Conservation (phyloP, 1,140 invertebrate genomes). For the Physella acuta region DNA sequence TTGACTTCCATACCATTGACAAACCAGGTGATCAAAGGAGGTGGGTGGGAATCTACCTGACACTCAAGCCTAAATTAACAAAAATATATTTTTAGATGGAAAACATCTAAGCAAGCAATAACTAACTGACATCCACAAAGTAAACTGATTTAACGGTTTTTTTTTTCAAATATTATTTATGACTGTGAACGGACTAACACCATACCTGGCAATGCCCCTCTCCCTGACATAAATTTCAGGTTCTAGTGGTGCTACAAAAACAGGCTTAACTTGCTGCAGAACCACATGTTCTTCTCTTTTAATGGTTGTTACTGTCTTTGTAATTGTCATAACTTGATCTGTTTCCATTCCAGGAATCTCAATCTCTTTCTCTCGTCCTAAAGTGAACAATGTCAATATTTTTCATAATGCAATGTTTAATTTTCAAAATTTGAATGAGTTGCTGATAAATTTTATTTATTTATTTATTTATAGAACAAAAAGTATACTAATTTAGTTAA, state of each 20-base stretch:
- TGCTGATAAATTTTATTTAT: too few relatives aligned
- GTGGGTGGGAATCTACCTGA: conserved; percentile 51
- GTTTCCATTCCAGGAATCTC: conserved; percentile 35
- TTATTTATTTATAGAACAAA: too few relatives aligned
- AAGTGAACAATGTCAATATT: too few relatives aligned
- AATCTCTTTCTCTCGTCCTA: conserved; percentile 47
- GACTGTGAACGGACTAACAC: background rate
- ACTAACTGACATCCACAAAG: background rate
- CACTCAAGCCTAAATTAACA: conserved; percentile 50
- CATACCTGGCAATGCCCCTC: conserved; percentile 54
- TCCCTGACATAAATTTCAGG: conserved; percentile 55
- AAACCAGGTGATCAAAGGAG: conserved; percentile 56
- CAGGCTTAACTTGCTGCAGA: conserved; percentile 43
- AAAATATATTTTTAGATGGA: background rate
- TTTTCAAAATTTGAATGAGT: too few relatives aligned
- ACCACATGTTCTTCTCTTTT: conserved; percentile 43
- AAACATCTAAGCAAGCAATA: background rate
- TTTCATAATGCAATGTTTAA: too few relatives aligned
- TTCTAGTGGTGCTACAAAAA: conserved; percentile 46
- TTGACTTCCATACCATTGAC: conserved; percentile 58
- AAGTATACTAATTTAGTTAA: too few relatives aligned
- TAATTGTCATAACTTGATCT: conserved; percentile 44
- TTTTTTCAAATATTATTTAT: background rate
- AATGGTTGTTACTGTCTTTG: conserved; percentile 47
- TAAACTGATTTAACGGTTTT: background rate